phyloP scores from a whole-genome alignment of 53 echinoderm and acorn worm genomes.

The Holothuria scabra region DNA sequence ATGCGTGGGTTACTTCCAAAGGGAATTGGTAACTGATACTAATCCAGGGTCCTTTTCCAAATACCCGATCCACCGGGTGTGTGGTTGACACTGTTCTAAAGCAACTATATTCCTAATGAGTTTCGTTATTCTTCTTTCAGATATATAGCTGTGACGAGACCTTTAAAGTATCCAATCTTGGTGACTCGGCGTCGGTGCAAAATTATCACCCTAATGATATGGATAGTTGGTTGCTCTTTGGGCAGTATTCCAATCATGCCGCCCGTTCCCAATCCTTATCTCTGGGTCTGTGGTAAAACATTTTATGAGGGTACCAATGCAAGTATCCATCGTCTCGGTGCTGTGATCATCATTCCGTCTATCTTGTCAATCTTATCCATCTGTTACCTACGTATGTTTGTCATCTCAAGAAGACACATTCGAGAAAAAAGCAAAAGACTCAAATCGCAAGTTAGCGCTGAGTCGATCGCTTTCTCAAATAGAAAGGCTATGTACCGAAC shows the following conservation, averaged over 20 bases:
- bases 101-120: too few relatives aligned
- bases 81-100: too few relatives aligned
- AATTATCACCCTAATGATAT: neutral
- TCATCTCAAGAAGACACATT: neutral
- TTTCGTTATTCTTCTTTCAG: neutral
- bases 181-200: conserved; percentile 18
- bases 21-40: too few relatives aligned
- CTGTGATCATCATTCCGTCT: neutral
- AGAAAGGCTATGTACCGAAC: conserved; percentile 10
- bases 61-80: too few relatives aligned
- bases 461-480: neutral
- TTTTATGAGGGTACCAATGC: neutral
- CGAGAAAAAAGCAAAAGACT: conserved; percentile 1
- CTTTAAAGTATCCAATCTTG: conserved; percentile 30
- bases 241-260: conserved; percentile 9
- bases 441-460: neutral
- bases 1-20: too few relatives aligned
- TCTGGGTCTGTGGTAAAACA: conserved; percentile 33
- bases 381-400: conserved; percentile 33
- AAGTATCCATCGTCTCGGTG: neutral
- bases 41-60: too few relatives aligned
- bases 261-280: conserved; percentile 9
- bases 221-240: neutral
- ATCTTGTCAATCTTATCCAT: neutral
- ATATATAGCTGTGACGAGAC: conserved; percentile 40